These are phyloP conservation scores for Megalops cyprinoides DNA, from an alignment of 2,797 vertebrate genomes.

Conservation along the genomic window DNA sequence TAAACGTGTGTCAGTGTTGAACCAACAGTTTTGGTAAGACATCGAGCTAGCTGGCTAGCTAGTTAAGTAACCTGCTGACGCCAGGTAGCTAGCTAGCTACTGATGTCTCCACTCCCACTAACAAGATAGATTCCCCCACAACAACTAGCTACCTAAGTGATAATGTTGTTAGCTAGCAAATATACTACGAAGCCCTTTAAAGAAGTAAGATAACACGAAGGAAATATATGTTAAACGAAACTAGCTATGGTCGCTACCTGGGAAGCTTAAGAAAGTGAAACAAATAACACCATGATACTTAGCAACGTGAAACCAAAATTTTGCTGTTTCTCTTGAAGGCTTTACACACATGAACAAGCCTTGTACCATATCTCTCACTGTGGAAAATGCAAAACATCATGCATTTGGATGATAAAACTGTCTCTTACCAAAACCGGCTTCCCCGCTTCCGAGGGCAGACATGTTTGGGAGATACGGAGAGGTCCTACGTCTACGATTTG, in stretches of 20 bases:
- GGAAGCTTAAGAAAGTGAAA: constrained; percentile 9
- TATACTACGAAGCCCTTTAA: no score
- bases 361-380: neutral
- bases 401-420: neutral
- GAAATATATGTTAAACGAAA: neutral
- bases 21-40: neutral
- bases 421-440: constrained; percentile 73
- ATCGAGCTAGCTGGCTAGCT: neutral
- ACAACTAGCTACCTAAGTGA: neutral
- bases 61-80: neutral
- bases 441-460: constrained; percentile 63
- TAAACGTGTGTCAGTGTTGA: no score
- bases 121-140: no score
- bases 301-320: neutral
- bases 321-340: neutral
- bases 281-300: neutral
- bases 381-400: constrained; percentile 23
- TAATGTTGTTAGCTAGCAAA: neutral
- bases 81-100: neutral
- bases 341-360: neutral
- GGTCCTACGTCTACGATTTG: constrained; percentile 54
- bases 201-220: no score
- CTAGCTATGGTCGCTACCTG: constrained; percentile 8
- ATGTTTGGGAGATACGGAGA: constrained; percentile 60
- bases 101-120: neutral